Percentiles rank a stretch among this genome's conserved stretches.
phyloP scores from a whole-genome alignment of 2,888 invertebrate species.

The Dioctria linearis region DNA sequence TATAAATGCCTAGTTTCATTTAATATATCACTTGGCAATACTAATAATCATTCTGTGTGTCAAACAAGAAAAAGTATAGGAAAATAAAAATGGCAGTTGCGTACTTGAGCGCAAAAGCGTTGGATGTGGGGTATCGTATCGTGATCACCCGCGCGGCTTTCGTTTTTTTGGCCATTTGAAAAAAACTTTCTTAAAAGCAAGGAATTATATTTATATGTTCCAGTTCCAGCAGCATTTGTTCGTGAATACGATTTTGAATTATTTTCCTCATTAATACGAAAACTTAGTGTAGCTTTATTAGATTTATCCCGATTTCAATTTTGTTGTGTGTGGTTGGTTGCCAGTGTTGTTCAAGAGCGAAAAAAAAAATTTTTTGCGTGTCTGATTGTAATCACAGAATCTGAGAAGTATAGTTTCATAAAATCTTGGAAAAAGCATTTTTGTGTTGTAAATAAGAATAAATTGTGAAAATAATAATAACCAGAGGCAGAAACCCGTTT shows the following conservation, averaged over 20 bases:
- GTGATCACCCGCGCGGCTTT: constrained; percentile 38
- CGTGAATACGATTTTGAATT: background rate
- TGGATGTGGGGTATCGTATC: constrained; percentile 37
- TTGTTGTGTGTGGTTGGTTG: background rate
- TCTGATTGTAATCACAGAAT: constrained; percentile 1
- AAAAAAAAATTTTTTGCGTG: background rate
- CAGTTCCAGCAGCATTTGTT: background rate
- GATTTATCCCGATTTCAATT: background rate
- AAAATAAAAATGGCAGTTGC: constrained; percentile 47
- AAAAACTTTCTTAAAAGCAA: constrained; percentile 3
- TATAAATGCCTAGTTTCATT: background rate
- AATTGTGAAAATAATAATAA: constrained; percentile 27
- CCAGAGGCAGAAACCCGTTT: background rate
- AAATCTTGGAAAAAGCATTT: constrained; percentile 14
- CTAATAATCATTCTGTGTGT: constrained; percentile 12
- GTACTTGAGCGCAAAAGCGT: constrained; percentile 48
- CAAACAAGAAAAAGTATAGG: constrained; percentile 33
- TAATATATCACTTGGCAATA: constrained; percentile 17
- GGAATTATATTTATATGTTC: background rate
- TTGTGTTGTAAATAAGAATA: constrained; percentile 5
- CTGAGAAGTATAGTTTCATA: background rate
- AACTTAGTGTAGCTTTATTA: background rate
- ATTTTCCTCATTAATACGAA: background rate
- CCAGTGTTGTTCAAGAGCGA: background rate
- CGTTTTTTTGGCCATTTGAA: constrained; percentile 34